phyloP scores from a whole-genome alignment of 2,888 invertebrate genomes.

The Papilio protenor region DNA sequence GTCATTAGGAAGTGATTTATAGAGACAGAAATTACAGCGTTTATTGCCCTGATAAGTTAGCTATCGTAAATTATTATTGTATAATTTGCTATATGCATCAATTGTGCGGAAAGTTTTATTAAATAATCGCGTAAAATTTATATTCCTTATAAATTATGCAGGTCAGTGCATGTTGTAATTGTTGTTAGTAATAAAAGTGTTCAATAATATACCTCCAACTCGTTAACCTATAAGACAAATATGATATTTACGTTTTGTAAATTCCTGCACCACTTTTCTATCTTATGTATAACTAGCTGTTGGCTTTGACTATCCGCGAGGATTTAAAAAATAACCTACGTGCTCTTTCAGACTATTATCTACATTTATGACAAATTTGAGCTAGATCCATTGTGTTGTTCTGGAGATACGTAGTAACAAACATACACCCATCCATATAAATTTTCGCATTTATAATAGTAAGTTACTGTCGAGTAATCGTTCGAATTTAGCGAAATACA shows the following conservation, averaged over 20 bases:
- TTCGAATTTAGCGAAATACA: background rate
- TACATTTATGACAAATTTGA: too few relatives aligned
- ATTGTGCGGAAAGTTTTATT: constrained; percentile 39
- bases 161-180: background rate
- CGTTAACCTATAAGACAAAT: background rate
- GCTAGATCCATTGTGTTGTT: too few relatives aligned
- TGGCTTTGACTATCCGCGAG: too few relatives aligned
- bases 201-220: background rate
- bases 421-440: too few relatives aligned
- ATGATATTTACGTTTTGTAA: background rate
- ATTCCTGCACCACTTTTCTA: background rate
- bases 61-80: constrained; percentile 35
- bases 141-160: background rate
- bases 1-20: constrained; percentile 26
- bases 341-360: too few relatives aligned
- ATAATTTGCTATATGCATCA: constrained; percentile 34
- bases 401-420: too few relatives aligned
- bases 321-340: too few relatives aligned
- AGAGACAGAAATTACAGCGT: constrained; percentile 21
- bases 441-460: too few relatives aligned
- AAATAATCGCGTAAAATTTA: constrained; percentile 11
- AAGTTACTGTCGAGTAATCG: too few relatives aligned
- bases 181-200: background rate
- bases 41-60: constrained; percentile 34
- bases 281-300: background rate